Conservation (phyloP, 2,797 vertebrate species). For the Urocyon cinereoargenteus region DNA sequence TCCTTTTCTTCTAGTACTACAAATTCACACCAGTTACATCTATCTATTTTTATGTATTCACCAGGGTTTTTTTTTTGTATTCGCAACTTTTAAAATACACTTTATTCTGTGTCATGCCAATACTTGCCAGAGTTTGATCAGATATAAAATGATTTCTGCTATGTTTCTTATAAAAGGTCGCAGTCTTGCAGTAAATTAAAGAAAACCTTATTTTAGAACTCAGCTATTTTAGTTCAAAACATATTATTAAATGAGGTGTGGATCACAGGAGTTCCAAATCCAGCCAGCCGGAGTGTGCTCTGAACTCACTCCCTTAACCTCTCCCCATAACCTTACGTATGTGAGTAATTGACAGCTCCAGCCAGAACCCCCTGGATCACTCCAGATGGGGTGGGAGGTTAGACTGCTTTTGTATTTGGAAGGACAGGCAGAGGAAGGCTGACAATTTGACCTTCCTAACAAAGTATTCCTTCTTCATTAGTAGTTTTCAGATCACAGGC, state of each 20-base stretch:
- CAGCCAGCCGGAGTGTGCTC: background rate
- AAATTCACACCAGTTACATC: background rate
- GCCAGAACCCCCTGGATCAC: background rate
- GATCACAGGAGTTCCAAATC: background rate
- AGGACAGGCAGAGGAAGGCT: constrained; percentile 61
- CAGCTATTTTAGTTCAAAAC: constrained; percentile 58
- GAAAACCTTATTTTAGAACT: constrained; percentile 55
- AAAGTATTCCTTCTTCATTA: constrained; percentile 74
- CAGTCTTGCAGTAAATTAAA: constrained; percentile 32
- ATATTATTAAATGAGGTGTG: background rate
- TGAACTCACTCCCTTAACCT: background rate
- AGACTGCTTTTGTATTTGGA: constrained; percentile 65
- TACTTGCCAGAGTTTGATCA: constrained; percentile 45
- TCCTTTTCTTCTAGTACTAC: background rate
- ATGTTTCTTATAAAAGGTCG: constrained; percentile 28
- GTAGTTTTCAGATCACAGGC: constrained; percentile 66
- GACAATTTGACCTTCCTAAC: constrained; percentile 74
- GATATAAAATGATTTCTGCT: constrained; percentile 53
- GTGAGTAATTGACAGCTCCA: constrained; percentile 37
- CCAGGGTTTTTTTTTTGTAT: background rate
- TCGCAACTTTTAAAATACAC: constrained; percentile 37
- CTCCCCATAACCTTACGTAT: background rate
- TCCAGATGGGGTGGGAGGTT: background rate
- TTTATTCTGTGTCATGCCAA: background rate
- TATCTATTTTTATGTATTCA: background rate